Evolutionary conservation across 2,113 vertebrate genomes (phyloP), one percentile per base, ranked within the genome.

Genomic region (Channa maculata): DNA sequence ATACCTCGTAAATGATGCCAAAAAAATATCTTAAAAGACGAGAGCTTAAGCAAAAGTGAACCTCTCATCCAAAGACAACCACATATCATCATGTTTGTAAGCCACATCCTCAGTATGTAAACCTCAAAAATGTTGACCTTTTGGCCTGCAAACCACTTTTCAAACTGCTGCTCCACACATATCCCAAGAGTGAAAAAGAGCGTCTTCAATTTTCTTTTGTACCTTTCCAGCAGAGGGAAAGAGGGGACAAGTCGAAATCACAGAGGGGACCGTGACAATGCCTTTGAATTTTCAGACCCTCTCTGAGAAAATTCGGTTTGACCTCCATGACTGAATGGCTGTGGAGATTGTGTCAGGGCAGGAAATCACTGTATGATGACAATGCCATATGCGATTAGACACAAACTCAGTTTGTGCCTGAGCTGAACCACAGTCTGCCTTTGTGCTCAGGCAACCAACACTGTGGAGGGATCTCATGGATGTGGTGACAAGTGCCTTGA

Each of bases 291-390:
- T 73, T 67, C 55, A 57, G 66, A 70, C 13, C 59, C 69, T 80
- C 52, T 38, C 53, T 48, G 67, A 83, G 79, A 87, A 87, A 87
- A 87, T 87, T 33, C 5, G 2, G 52, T 82, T 78, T 90, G 92
- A 93, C 89, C 90, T 90, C 92, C 92, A 91, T 93, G 92, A 91
- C 92, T 46, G 81, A 93, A 87, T 79, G 82, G 66, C 0, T 79
- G 90, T 89, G 89, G 88, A 91, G 92, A 89, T 91, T 91, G 91
- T 92, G 93, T 92, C 91, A 92, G 90, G 86, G 89, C 93, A 91
- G 92, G 91, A 95, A 94, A 95, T 94, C 93, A 93, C 90, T 89
- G 83, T 84, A 80, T 91, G 90, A 92, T 91, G 93, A 92, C 91
- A 90, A 90, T 86, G 92, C 92, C 92, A 92, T 89, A 87, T 94